These are phyloP conservation scores for Acromyrmex heyeri DNA, from an alignment of 1,140 invertebrate genomes.

Conservation along the genomic window DNA sequence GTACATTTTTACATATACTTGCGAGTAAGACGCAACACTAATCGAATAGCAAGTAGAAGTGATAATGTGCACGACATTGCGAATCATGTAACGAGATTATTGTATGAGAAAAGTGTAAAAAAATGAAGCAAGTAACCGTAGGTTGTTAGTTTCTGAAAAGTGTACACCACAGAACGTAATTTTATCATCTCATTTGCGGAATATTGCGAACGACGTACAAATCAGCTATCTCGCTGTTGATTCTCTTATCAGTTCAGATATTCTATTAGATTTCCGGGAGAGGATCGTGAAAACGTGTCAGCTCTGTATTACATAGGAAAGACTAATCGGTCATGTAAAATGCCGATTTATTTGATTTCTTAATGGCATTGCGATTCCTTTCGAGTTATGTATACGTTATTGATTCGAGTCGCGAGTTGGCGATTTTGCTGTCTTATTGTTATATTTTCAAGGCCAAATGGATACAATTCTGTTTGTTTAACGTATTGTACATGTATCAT, in stretches of 20 bases:
- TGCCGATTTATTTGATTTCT: slow-evolving; percentile 8
- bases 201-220: slow-evolving; percentile 27
- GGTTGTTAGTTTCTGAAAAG: slow-evolving; percentile 45
- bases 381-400: slow-evolving; percentile 25
- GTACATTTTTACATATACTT: slow-evolving; percentile 58
- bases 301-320: not conserved
- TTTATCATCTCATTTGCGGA: slow-evolving; percentile 39
- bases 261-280: slow-evolving; percentile 31
- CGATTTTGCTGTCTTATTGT: slow-evolving; percentile 63
- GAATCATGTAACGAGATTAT: slow-evolving; percentile 54
- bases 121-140: slow-evolving; percentile 29
- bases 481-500: slow-evolving; percentile 76
- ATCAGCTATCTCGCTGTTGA: slow-evolving; percentile 51
- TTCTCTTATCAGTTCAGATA: not conserved
- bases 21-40: slow-evolving; percentile 36
- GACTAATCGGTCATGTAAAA: slow-evolving; percentile 8
- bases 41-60: slow-evolving; percentile 51
- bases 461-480: slow-evolving; percentile 75
- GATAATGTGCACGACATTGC: slow-evolving; percentile 46
- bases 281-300: slow-evolving; percentile 11
- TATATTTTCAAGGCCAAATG: slow-evolving; percentile 67
- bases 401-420: slow-evolving; percentile 12
- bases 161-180: slow-evolving; percentile 43
- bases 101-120: slow-evolving; percentile 51
- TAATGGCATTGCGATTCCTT: slow-evolving; percentile 46